Conservation (phyloP, 2,113 vertebrate genomes). For the Semicossyphus pulcher region DNA sequence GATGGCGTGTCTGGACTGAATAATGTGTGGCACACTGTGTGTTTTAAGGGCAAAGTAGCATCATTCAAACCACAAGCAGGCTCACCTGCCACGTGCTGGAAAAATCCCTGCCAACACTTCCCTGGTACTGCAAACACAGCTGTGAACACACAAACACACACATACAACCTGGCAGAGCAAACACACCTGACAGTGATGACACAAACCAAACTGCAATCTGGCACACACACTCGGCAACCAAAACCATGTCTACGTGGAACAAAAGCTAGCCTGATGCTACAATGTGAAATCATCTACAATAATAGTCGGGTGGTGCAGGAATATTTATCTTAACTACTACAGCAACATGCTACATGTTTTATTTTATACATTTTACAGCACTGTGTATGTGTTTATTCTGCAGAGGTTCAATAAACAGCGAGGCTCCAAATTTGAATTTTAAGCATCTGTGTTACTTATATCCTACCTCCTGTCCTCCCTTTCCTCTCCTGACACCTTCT, state of each 20-base stretch:
- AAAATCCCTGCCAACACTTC: slow-evolving; percentile 31
- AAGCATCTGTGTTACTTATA: background rate
- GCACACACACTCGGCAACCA: too few relatives aligned
- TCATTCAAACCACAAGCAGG: slow-evolving; percentile 53
- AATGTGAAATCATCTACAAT: background rate
- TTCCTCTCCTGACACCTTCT: background rate
- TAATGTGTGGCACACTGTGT: slow-evolving; percentile 14
- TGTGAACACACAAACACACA: slow-evolving; percentile 23
- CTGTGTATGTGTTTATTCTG: too few relatives aligned
- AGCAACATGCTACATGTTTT: too few relatives aligned
- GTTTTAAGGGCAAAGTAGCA: too few relatives aligned
- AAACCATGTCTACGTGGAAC: background rate
- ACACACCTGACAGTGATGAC: slow-evolving; percentile 41
- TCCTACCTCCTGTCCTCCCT: slow-evolving; percentile 5
- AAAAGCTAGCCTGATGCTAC: background rate
- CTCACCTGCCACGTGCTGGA: slow-evolving; percentile 15
- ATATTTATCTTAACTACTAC: too few relatives aligned
- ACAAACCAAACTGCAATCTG: slow-evolving; percentile 21
- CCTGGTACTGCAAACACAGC: slow-evolving; percentile 52
- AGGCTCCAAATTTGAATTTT: background rate
- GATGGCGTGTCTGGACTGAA: slow-evolving; percentile 5
- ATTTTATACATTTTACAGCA: too few relatives aligned
- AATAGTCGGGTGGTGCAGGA: too few relatives aligned
- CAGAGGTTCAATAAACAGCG: background rate
- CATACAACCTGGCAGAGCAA: slow-evolving; percentile 1